These are phyloP conservation scores for Strongylocentrotus purpuratus DNA, from an alignment of 35 echinoderm and acorn worm genomes.

Conservation along the genomic window DNA sequence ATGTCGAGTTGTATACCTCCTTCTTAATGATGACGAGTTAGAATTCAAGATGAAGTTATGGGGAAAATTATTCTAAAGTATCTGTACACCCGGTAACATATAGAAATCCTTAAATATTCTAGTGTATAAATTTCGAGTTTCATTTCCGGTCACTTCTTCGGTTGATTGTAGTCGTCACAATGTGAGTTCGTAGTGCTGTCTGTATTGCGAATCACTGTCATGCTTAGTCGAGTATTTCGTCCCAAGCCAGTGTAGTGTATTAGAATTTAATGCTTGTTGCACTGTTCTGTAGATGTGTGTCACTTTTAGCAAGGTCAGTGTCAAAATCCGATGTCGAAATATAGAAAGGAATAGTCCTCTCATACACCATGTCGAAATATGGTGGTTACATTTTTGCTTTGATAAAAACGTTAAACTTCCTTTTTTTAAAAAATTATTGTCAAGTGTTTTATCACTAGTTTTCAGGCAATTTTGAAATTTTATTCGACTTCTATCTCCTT, in stretches of 20 bases:
- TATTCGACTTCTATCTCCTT: too few relatives aligned
- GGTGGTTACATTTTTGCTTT: background rate
- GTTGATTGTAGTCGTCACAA: background rate
- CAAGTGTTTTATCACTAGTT: background rate
- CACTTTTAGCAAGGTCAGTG: background rate
- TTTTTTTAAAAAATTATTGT: background rate
- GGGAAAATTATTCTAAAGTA: background rate
- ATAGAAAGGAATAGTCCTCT: too few relatives aligned
- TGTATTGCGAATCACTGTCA: background rate
- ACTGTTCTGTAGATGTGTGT: background rate
- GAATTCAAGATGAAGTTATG: background rate
- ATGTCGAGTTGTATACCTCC: background rate
- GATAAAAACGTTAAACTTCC: background rate
- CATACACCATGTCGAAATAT: background rate
- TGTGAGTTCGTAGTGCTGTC: background rate
- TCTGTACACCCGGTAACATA: too few relatives aligned
- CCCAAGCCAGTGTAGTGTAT: background rate
- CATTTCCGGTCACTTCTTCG: background rate
- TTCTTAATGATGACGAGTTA: background rate
- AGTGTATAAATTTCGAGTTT: too few relatives aligned
- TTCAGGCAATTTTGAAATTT: too few relatives aligned
- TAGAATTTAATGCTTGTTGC: background rate
- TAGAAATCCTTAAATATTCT: too few relatives aligned
- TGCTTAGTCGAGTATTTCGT: background rate
- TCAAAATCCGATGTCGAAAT: background rate